Conservation (phyloP, 2,113 vertebrate genomes). For the Crotophaga sulcirostris region DNA sequence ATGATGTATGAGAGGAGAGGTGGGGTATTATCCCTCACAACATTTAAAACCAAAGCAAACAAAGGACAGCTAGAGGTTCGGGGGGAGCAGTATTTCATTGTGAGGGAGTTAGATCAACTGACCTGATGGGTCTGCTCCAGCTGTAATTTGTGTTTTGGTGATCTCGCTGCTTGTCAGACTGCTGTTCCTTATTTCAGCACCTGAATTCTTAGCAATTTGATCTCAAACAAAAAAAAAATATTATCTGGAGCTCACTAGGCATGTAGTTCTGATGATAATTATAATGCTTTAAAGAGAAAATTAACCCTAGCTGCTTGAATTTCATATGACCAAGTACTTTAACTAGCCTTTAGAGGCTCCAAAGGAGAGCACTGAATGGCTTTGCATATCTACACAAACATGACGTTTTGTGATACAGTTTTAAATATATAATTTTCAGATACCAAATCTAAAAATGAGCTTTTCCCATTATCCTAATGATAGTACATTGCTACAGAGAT, state of each 20-base stretch:
- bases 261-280: not conserved
- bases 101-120: not conserved
- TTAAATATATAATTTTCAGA: slow-evolving; percentile 6
- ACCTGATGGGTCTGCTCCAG: not conserved
- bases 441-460: not conserved
- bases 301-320: not conserved
- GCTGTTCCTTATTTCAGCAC: not conserved
- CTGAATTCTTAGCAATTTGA: not conserved
- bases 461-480: not conserved
- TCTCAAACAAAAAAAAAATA: not conserved
- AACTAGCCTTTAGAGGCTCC: not conserved
- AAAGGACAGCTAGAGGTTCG: not conserved
- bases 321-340: not conserved
- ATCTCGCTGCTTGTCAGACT: not conserved
- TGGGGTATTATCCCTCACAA: not conserved
- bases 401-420: not conserved
- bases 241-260: not conserved
- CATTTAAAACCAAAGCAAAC: not conserved
- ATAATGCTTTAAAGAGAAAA: not conserved
- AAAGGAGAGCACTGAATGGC: not conserved
- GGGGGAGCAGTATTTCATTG: not conserved
- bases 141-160: not conserved
- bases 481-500: not conserved
- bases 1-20: not conserved
- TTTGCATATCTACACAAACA: not conserved